Conservation (phyloP, 1,140 invertebrate species). For the Teleopsis dalmanni region DNA sequence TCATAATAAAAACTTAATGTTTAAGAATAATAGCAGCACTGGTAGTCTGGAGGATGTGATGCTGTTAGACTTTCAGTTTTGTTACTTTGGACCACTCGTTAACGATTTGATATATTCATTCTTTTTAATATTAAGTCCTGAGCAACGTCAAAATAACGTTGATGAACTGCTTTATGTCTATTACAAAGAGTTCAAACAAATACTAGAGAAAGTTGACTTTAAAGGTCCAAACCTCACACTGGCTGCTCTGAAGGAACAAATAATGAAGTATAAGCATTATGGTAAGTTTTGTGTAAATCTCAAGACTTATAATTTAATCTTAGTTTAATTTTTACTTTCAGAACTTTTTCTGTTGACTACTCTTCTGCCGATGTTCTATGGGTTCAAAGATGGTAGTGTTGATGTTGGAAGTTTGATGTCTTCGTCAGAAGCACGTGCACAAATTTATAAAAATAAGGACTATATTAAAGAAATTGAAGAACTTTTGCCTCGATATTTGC, state of each 20-base stretch:
- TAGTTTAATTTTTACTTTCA: neutral
- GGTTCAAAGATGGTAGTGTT: neutral
- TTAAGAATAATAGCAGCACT: slow-evolving; percentile 12
- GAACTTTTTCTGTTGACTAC: slow-evolving; percentile 1
- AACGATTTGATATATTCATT: slow-evolving; percentile 25
- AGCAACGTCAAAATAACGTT: too few relatives aligned
- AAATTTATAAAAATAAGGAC: neutral
- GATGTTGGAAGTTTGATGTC: neutral
- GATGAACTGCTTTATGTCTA: slow-evolving; percentile 14
- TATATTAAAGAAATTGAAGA: neutral
- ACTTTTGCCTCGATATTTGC: neutral
- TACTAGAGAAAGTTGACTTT: slow-evolving; percentile 20
- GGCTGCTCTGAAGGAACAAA: neutral
- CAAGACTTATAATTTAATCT: neutral
- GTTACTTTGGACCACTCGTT: slow-evolving; percentile 18
- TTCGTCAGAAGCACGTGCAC: neutral
- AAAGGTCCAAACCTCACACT: slow-evolving; percentile 17
- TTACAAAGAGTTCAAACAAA: slow-evolving; percentile 21
- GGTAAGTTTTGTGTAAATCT: neutral
- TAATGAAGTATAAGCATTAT: neutral
- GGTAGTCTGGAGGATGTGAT: slow-evolving; percentile 19
- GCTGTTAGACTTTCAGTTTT: slow-evolving; percentile 28
- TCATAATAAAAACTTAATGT: slow-evolving; percentile 29
- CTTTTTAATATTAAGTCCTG: slow-evolving; percentile 21
- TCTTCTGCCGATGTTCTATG: neutral